These are phyloP conservation scores for Acholoe squamosa DNA, from an alignment of 2,888 invertebrate species.

Conservation along the genomic window DNA sequence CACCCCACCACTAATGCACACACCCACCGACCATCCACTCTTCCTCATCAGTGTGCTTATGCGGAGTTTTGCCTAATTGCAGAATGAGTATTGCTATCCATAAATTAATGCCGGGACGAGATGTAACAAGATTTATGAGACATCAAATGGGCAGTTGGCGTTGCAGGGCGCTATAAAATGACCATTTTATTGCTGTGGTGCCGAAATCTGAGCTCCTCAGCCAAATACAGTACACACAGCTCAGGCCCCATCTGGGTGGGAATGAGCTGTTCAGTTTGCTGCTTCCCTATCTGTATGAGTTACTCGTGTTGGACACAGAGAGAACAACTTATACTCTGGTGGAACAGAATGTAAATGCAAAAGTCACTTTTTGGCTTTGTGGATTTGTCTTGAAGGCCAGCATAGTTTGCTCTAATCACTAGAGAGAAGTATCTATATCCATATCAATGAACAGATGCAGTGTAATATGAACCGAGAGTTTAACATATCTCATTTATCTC, in stretches of 20 bases:
- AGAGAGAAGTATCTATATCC: too few relatives aligned
- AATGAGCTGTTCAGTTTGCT: neutral
- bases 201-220: neutral
- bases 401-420: too few relatives aligned
- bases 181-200: neutral
- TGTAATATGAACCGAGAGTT: too few relatives aligned
- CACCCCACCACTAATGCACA: too few relatives aligned
- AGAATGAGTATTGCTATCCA: neutral
- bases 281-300: neutral
- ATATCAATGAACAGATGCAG: too few relatives aligned
- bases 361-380: too few relatives aligned
- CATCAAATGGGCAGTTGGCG: slow-evolving; percentile 7
- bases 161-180: neutral
- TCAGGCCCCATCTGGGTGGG: neutral
- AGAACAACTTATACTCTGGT: too few relatives aligned
- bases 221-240: neutral
- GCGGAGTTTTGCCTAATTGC: neutral
- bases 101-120: neutral
- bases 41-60: neutral
- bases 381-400: too few relatives aligned
- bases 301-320: too few relatives aligned
- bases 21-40: too few relatives aligned
- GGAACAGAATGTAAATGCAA: too few relatives aligned
- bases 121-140: neutral
- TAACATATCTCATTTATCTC: too few relatives aligned